Conservation (phyloP, 2,113 vertebrate species). For the cattle (Bos taurus) region DNA sequence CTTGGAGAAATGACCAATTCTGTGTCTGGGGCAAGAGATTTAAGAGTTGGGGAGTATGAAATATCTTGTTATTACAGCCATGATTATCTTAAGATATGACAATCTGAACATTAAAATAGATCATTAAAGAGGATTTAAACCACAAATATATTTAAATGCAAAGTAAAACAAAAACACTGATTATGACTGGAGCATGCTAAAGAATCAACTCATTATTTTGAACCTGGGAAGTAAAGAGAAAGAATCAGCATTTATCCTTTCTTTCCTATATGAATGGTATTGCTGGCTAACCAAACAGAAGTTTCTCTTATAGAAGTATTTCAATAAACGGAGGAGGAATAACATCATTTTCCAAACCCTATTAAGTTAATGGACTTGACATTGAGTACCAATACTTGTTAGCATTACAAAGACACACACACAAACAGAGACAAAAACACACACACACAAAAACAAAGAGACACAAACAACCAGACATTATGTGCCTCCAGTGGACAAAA, state of each 20-base stretch:
- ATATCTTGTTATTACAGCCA: background rate
- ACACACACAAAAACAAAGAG: background rate
- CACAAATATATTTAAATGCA: background rate
- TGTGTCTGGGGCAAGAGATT: background rate
- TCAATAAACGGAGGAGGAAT: background rate
- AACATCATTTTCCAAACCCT: background rate
- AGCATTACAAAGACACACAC: background rate
- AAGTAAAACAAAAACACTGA: background rate
- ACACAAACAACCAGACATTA: background rate
- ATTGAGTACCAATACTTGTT: background rate
- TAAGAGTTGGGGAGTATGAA: background rate
- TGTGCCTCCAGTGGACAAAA: background rate
- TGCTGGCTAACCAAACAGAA: background rate
- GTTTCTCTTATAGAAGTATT: background rate
- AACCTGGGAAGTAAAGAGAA: background rate
- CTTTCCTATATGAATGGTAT: background rate
- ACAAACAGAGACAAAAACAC: background rate
- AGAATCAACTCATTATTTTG: background rate
- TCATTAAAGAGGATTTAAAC: background rate
- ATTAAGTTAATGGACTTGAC: background rate
- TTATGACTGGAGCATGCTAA: background rate
- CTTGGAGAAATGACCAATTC: background rate
- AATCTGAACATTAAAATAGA: background rate
- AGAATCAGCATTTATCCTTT: background rate
- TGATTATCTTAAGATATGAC: background rate